Base-by-base conservation (phyloP, 2,888 invertebrate species). In the Enchytraeus crypticus region DNA sequence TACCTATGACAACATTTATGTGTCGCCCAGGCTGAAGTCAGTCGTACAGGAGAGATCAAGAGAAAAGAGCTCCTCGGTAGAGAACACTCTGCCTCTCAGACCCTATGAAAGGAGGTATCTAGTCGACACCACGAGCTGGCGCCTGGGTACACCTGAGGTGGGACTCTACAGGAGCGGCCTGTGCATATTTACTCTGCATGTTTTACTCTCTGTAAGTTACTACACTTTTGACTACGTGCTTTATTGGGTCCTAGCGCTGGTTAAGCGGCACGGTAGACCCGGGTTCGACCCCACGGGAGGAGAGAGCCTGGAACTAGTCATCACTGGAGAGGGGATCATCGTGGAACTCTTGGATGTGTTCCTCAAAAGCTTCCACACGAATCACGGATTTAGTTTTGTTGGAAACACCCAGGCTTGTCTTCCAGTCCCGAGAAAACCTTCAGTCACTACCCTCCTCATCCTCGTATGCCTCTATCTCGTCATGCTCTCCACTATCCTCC, bases 1-100 rank as follows among this genome's bases (percentile, higher is more conserved):
- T 57, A 68, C 67, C 1, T 74, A 69, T 51, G 74, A 74, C 60
- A 74, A 74, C 57, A 61, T 70, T 27, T 74, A 74, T 63, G 70
- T 74, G 49, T 70, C 72, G 4, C 61, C 60, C 8, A 64, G 64
- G 33, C 62, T 5, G 60, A 61, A 14, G 27, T 61, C 3, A 67
- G 69, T 57, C 66, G 29, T 59, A 14, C 59, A 60, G 5, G 27
- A 60, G 3, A 66, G 69, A 5, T 60, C 62, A 11, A 38, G 38
- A 18, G 38, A 38, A 18, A 18, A 18, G 38, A 11, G 38, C 38
- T 11, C 49, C 8, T 18, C 38, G 18, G 18, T 18, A 38, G 65
- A 66, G 23, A 60, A 38, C 8, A 63, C 73, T n/a, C 60, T 74
- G 21, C 74, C 74, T 5, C 63, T 74, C 45, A 70, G 70, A 59